Evolutionary conservation across 2,888 invertebrate genomes (phyloP).

Genomic region (Athetis lepigone): DNA sequence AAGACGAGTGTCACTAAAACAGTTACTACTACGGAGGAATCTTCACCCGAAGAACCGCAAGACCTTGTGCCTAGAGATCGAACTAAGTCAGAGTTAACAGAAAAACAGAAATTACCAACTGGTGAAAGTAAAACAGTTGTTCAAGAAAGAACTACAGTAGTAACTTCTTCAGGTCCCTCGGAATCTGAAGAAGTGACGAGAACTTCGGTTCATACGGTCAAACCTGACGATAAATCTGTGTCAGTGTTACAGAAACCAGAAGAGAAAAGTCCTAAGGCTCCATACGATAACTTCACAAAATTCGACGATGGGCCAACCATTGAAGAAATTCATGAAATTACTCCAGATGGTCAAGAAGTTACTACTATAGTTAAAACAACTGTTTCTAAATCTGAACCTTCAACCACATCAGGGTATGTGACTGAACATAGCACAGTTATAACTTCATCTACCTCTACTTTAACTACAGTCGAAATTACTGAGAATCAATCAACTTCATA

Average conservation of each 20-base stretch:
- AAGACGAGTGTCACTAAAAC: slow-evolving; percentile 75
- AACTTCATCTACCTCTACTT: slow-evolving; percentile 77
- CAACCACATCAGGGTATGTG: slow-evolving; percentile 63
- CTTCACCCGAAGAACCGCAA: slow-evolving; percentile 33
- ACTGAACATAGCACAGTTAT: slow-evolving; percentile 78
- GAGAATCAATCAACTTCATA: slow-evolving; percentile 80
- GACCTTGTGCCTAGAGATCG: slow-evolving; percentile 21
- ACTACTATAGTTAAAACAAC: slow-evolving; percentile 74
- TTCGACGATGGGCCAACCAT: slow-evolving; percentile 52
- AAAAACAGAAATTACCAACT: slow-evolving; percentile 8
- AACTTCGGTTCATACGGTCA: slow-evolving; percentile 6
- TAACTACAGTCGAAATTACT: slow-evolving; percentile 79
- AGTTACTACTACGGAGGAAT: slow-evolving; percentile 63
- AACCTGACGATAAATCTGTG: slow-evolving; percentile 22
- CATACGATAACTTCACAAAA: slow-evolving; percentile 25
- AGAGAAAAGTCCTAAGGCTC: slow-evolving; percentile 14
- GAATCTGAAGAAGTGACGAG: no score
- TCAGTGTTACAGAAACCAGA: slow-evolving; percentile 3
- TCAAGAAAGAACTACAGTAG: slow-evolving; percentile 22
- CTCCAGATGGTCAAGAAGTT: slow-evolving; percentile 72
- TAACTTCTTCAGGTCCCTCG: slow-evolving; percentile 18
- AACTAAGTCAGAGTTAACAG: slow-evolving; percentile 11
- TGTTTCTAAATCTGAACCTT: slow-evolving; percentile 73
- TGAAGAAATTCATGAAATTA: slow-evolving; percentile 65
- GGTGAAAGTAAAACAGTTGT: slow-evolving; percentile 25